A percentile compares a stretch with the other conserved stretches of the same genome.
phyloP scores from a whole-genome alignment of 1,140 invertebrate genomes.

The Camponotus vicinus region DNA sequence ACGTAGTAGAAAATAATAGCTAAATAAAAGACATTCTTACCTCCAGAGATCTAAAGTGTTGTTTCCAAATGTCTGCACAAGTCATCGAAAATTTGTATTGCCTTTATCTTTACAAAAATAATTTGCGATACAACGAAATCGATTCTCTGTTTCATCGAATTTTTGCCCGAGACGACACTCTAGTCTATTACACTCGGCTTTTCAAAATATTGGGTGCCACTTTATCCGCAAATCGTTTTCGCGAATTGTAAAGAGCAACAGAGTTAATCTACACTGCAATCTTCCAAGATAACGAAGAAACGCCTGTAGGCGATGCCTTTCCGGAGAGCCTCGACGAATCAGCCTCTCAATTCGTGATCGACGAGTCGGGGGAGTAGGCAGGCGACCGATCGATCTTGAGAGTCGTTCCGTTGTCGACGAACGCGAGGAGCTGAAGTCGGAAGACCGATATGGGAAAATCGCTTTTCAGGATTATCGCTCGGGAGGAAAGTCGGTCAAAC shows the following conservation, averaged over 20 bases:
- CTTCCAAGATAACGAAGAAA: constrained; percentile 56
- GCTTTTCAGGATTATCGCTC: constrained; percentile 68
- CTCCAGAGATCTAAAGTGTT: constrained; percentile 1
- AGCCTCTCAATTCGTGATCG: constrained; percentile 59
- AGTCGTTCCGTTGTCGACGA: constrained; percentile 43
- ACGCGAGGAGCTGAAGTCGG: constrained; percentile 16
- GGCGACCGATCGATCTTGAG: constrained; percentile 58
- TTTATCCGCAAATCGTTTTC: constrained; percentile 5
- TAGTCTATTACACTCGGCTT: background rate
- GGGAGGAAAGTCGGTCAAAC: constrained; percentile 61
- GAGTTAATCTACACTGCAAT: constrained; percentile 34
- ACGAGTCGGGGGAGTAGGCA: constrained; percentile 51
- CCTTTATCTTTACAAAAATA: constrained; percentile 2
- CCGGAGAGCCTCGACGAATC: constrained; percentile 59
- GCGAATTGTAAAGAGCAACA: background rate
- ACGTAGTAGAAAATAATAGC: constrained; percentile 9
- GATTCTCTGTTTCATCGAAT: background rate
- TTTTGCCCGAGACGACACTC: background rate
- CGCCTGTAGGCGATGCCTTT: constrained; percentile 60
- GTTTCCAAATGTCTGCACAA: background rate
- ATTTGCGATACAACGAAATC: background rate
- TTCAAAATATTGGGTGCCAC: background rate
- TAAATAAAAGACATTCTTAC: constrained; percentile 26
- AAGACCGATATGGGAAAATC: constrained; percentile 67
- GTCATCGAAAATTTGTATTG: constrained; percentile 1